Conservation (phyloP, 2,888 invertebrate genomes). For the Drosophila leonis region DNA sequence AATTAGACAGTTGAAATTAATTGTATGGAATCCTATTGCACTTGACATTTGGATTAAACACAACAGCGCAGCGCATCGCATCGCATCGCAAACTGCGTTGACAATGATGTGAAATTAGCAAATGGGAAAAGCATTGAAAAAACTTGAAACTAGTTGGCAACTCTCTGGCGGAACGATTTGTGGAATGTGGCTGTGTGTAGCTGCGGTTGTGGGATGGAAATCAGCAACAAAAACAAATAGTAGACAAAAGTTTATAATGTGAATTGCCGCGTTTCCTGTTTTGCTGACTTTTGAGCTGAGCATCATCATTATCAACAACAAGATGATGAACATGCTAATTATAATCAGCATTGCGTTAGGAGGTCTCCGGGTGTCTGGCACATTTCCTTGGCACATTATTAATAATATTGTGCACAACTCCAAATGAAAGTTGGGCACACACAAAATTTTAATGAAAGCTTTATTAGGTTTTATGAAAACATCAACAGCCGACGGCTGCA, state of each 20-base stretch:
- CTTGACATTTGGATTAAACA: slow-evolving; percentile 46
- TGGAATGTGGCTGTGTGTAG: neutral
- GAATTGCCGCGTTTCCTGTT: slow-evolving; percentile 40
- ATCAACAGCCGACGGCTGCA: slow-evolving; percentile 47
- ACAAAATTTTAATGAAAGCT: slow-evolving; percentile 63
- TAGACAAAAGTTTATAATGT: slow-evolving; percentile 35
- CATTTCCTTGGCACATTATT: slow-evolving; percentile 56
- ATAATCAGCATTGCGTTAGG: slow-evolving; percentile 16
- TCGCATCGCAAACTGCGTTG: slow-evolving; percentile 10
- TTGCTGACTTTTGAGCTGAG: slow-evolving; percentile 36
- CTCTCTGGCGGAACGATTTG: slow-evolving; percentile 11
- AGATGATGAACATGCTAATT: slow-evolving; percentile 26
- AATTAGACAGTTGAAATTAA: slow-evolving; percentile 43
- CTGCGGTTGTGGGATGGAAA: neutral
- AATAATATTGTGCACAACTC: slow-evolving; percentile 56
- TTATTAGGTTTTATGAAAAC: slow-evolving; percentile 66
- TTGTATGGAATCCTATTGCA: slow-evolving; percentile 43
- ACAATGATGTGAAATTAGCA: slow-evolving; percentile 35
- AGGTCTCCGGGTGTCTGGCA: slow-evolving; percentile 37
- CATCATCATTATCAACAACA: slow-evolving; percentile 19
- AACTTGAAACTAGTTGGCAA: slow-evolving; percentile 14
- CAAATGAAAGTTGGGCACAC: slow-evolving; percentile 59
- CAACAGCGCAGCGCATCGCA: slow-evolving; percentile 6
- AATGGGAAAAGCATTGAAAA: slow-evolving; percentile 9
- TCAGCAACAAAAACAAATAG: slow-evolving; percentile 31